Base-by-base conservation (phyloP, 2,797 vertebrate species). In the Jordanella pulchra region DNA sequence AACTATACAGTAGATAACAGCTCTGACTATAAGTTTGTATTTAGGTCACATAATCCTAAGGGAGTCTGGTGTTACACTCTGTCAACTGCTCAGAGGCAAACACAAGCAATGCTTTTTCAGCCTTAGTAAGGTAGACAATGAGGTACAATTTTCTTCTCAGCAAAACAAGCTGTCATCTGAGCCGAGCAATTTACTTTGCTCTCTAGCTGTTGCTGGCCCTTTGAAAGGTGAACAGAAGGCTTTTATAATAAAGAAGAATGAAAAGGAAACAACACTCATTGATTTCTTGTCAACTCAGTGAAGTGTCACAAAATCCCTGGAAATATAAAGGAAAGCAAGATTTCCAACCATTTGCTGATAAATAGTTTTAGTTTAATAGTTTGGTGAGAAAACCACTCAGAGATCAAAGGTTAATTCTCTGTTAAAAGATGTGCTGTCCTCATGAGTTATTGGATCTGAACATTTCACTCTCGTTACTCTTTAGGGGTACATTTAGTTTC, bases 111-210 rank as follows among this genome's bases (percentile, higher is more conserved):
- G 30, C 21, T 61, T 61, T 61, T 39, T n/a, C 32, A 61, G 23
- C 58, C 32, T n/a, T 61, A 3, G 32, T 61, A 39, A 61, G 11
- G 35, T 6, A 61, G 58, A 61, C 58, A 61, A 65, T 67, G 32
- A 25, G 32, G 14, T 32, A 39, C 23, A 67, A 39, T 53, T 21
- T 25, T 25, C 48, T 53, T 64, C 39, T 32, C 27, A 39, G 35
- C 7, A 53, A 39, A 67, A 67, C 50, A n/a, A 53, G 23, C n/a
- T 51, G 47, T n/a, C 21, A 67, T 67, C 48, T 67, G 65, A 54
- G 66, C 50, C 25, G 23, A 30, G 17, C 50, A 39, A 39, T 42
- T 35, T 48, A 14, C 64, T 47, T 30, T 27, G 27, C 64, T 53
- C 17, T 35, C 28, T 7, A 18, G 28, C 18, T 51, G 28, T 47